Base-by-base conservation (phyloP, 2,888 invertebrate genomes). In the Colletes collaris region DNA sequence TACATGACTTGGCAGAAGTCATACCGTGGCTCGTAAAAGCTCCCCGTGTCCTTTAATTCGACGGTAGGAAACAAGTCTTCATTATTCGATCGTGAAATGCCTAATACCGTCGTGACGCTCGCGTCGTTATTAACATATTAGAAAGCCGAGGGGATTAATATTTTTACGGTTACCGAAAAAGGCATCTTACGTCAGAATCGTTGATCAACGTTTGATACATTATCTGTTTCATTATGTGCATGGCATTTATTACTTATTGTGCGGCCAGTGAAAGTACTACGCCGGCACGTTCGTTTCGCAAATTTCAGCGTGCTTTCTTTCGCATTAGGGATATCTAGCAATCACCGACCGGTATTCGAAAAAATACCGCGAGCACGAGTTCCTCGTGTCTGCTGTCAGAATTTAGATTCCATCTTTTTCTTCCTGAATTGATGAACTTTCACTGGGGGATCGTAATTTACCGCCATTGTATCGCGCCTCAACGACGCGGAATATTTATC, bases 231-330 rank as follows among this genome's bases (percentile, higher is more conserved):
- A 72, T 79, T 79, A 68, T 65, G 79, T 64, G 79, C 79, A 72
- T 79, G 79, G 79, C 79, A 79, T 79, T 79, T 79, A 79, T 79
- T 79, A 79, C 79, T 79, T 79, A 79, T 79, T 78, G 79, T 79
- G 3, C 67, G 40, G 53, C 55, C 55, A 69, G 78, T 78, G 78
- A 78, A 78, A 78, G 78, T 78, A 44, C 19, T 13, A 44, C 50
- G 44, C 27, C 19, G 35, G 19, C 49, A 50, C 72, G 53, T 65
- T 67, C 53, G 62, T 77, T 44, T 60, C 65, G 78, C 60, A 60
- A 78, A 78, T 77, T 78, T 78, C 77, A 65, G 5, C 52, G 56
- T 50, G 78, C 69, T 77, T 78, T 64, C 78, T 52, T 69, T 78
- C 68, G 55, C 60, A 70, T 69, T 62, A 10, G 46, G n/a, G 16